Conservation (phyloP, 2,888 invertebrate genomes). For the Spilosoma lubricipeda region DNA sequence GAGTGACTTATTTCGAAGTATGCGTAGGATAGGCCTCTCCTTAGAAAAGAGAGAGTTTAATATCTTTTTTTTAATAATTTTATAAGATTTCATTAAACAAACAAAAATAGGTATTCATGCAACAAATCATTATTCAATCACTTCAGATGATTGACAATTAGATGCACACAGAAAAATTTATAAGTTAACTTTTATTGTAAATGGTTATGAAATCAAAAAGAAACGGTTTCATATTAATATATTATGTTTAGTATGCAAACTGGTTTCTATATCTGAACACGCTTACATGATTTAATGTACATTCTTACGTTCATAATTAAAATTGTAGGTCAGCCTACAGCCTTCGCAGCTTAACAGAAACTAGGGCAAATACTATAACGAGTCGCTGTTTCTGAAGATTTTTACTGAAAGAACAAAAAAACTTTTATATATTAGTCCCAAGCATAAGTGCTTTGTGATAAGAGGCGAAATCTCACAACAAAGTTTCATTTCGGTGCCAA, state of each 20-base stretch:
- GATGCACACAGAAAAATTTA: no score
- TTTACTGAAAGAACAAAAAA: conserved; percentile 26
- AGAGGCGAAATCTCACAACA: conserved; percentile 41
- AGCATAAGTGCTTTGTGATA: conserved; percentile 49
- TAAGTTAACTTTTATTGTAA: background rate
- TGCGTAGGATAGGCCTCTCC: no score
- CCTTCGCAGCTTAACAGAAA: conserved; percentile 11
- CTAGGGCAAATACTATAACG: conserved; percentile 15
- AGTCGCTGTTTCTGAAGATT: conserved; percentile 21
- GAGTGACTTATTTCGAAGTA: no score
- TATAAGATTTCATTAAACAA: no score
- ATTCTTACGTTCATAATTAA: conserved; percentile 9
- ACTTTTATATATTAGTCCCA: conserved; percentile 39
- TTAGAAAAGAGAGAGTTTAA: no score
- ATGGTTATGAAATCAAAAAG: background rate
- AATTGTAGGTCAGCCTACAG: conserved; percentile 19
- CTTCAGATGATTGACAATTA: no score
- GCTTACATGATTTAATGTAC: conserved; percentile 8
- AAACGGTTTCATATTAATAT: background rate
- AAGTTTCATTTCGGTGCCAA: conserved; percentile 44
- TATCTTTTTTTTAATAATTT: no score
- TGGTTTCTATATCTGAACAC: background rate
- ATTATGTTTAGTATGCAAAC: background rate
- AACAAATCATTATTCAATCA: no score
- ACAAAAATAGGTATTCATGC: no score